Base-by-base conservation (phyloP, 2,888 invertebrate genomes). In the Dynastes maya region DNA sequence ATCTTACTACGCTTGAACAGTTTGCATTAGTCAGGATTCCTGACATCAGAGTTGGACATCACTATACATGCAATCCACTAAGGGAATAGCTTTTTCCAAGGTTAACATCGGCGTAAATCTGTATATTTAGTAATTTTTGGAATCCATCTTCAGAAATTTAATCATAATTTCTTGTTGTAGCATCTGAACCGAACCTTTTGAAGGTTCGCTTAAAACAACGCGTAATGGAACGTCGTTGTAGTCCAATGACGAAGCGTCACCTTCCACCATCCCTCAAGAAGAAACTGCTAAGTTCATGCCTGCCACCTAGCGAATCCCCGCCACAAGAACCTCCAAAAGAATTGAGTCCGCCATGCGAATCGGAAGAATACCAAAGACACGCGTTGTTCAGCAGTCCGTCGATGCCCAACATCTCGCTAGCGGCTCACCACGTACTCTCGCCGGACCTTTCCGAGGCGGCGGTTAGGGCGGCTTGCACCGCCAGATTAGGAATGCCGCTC, bases 151-250 rank as follows among this genome's bases (percentile, higher is more conserved):
- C 40, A 6, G 6, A 45, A 45, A 45, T 8, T 5, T 45, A 6
- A 45, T 11, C 45, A 11, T 45, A 45, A 45, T 45, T 45, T 45
- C 45, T 45, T 11, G 45, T 90, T 89, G 83, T 92, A 96, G 97
- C 97, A 89, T 98, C 98, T 90, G 98, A 98, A 93, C 97, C 98
- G 86, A 98, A 98, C 92, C 93, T 98, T 91, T 93, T 96, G 91
- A 97, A 96, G 92, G 95, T 96, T 90, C 94, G 96, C 84, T 93
- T 96, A 89, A 97, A 96, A 91, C 96, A 97, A 91, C 96, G 98
- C 89, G 97, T 98, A 89, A 95, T 97, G 91, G 97, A 98, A 90
- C 94, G 97, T 84, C 94, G 98, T 89, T 95, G 96, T 88, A 97
- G 97, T 89, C 97, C 98, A 85, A 93, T 97, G 89, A 95, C 92